Conservation (phyloP, 2,888 invertebrate species). For the Dryobotodes eremita region DNA sequence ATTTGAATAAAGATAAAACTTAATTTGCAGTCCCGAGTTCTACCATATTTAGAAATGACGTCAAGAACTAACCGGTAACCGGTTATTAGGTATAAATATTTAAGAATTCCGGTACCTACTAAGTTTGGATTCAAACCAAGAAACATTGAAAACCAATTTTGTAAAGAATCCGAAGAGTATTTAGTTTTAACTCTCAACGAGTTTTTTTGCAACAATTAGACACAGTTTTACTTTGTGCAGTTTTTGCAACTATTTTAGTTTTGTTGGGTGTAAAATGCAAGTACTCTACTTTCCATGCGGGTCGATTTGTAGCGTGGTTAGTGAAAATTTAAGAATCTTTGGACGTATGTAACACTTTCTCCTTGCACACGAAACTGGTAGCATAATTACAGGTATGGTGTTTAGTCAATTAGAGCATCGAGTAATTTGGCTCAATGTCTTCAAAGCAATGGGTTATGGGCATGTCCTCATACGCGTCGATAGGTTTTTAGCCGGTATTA, state of each 20-base stretch:
- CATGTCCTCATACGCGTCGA: slow-evolving; percentile 6
- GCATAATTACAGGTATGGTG: slow-evolving; percentile 70
- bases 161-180: slow-evolving; percentile 27
- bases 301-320: slow-evolving; percentile 70
- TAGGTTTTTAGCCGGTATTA: slow-evolving; percentile 15
- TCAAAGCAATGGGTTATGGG: slow-evolving; percentile 16
- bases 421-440: slow-evolving; percentile 45
- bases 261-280: slow-evolving; percentile 64
- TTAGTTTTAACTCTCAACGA: slow-evolving; percentile 26
- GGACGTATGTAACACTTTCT: slow-evolving; percentile 72
- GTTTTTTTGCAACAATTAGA: slow-evolving; percentile 53
- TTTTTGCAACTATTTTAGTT: slow-evolving; percentile 53
- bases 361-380: slow-evolving; percentile 66
- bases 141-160: slow-evolving; percentile 25
- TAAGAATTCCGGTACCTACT: slow-evolving; percentile 19
- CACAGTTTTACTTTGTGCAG: slow-evolving; percentile 57
- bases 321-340: slow-evolving; percentile 72
- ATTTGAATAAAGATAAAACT: not conserved
- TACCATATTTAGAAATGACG: slow-evolving; percentile 41
- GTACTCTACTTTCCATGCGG: slow-evolving; percentile 73
- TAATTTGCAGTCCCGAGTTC: not conserved
- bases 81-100: slow-evolving; percentile 40
- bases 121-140: slow-evolving; percentile 5
- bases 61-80: slow-evolving; percentile 32
- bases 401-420: slow-evolving; percentile 67